Percentiles rank a stretch among this genome's conserved stretches.
phyloP scores from a whole-genome alignment of 2,888 invertebrate genomes.

The Caenorhabditis parvicauda region DNA sequence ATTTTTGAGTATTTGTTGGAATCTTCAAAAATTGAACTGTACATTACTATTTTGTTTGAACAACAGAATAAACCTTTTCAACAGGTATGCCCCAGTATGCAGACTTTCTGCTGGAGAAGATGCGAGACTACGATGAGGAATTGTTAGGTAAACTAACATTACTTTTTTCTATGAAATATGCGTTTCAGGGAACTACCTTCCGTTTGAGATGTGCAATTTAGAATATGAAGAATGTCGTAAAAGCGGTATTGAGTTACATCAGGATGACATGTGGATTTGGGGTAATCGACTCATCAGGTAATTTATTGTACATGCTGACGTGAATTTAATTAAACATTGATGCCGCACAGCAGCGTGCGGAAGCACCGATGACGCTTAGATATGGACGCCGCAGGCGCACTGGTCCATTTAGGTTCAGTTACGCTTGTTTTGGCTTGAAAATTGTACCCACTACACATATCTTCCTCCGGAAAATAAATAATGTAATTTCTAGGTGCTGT shows the following conservation, averaged over 20 bases:
- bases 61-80: slow-evolving; percentile 63
- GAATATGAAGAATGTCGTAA: slow-evolving; percentile 80
- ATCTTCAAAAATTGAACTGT: no score
- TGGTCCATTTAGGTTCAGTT: no score
- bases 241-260: slow-evolving; percentile 93
- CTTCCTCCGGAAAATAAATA: no score
- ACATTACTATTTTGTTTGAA: neutral
- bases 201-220: slow-evolving; percentile 86
- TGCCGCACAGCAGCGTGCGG: no score
- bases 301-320: slow-evolving; percentile 64
- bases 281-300: slow-evolving; percentile 88
- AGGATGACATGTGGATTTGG: slow-evolving; percentile 99
- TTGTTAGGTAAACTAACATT: slow-evolving; percentile 8
- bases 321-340: no score
- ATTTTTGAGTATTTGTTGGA: no score
- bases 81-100: slow-evolving; percentile 78
- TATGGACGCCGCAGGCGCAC: no score
- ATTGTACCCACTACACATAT: no score
- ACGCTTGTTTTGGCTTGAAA: no score
- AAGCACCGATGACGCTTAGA: no score
- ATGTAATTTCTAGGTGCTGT: no score
- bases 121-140: slow-evolving; percentile 30
- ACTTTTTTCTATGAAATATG: neutral
- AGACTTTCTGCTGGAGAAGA: slow-evolving; percentile 58
- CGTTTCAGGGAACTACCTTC: slow-evolving; percentile 42